A percentile compares a stretch with the other conserved stretches of the same genome.
Evolutionary conservation across 2,888 invertebrate genomes (phyloP).

Genomic region (Ganaspis brasiliensis): DNA sequence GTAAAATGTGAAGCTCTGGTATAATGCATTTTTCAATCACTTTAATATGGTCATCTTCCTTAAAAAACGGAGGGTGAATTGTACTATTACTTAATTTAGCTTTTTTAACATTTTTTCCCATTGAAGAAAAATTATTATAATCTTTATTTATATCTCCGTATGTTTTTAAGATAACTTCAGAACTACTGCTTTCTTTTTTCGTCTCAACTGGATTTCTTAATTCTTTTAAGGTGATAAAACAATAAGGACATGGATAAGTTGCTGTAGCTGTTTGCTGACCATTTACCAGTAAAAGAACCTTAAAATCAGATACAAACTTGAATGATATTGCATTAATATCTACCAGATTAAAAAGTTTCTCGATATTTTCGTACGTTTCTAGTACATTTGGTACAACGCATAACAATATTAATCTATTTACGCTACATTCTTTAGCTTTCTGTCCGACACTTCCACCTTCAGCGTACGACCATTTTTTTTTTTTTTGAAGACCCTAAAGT

Average conservation of each 20-base stretch:
- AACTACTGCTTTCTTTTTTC: no score
- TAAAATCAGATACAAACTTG: conserved; percentile 4
- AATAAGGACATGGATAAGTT: conserved; percentile 37
- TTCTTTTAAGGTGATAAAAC: background rate
- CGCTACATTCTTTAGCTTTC: conserved; percentile 3
- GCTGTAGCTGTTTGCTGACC: conserved; percentile 42
- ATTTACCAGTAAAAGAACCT: conserved; percentile 38
- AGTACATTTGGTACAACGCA: no score
- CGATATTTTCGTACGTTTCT: conserved; percentile 34
- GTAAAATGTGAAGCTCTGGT: no score
- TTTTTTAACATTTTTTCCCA: conserved; percentile 14
- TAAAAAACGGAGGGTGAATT: background rate
- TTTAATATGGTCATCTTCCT: conserved; percentile 1
- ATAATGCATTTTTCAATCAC: background rate
- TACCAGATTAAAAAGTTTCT: conserved; percentile 24
- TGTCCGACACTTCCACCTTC: background rate
- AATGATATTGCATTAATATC: conserved; percentile 11
- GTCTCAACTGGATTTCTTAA: conserved; percentile 1
- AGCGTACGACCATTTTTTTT: background rate
- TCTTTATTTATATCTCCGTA: conserved; percentile 8
- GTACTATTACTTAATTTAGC: background rate
- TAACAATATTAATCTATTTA: conserved; percentile 14
- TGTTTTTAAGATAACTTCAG: background rate
- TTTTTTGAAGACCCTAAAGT: background rate
- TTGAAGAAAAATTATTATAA: conserved; percentile 2